phyloP scores from a whole-genome alignment of 2,888 invertebrate genomes.

The Choristoneura rosaceana region DNA sequence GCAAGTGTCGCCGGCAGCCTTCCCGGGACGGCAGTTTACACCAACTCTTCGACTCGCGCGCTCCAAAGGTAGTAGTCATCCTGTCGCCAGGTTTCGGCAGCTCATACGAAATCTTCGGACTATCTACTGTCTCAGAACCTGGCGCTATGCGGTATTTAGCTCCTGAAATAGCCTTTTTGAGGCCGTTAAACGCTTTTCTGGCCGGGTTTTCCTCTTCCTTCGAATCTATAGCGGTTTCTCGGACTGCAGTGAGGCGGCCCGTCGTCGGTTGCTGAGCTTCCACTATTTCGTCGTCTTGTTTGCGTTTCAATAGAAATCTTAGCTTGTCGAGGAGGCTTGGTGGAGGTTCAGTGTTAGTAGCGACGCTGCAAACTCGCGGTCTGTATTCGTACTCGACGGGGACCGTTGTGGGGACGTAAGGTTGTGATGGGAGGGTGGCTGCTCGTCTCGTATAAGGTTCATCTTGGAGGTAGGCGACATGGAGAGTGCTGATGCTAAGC shows the following conservation, averaged over 20 bases:
- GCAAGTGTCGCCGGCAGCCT: constrained; percentile 63
- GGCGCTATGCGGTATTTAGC: constrained; percentile 76
- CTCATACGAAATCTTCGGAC: constrained; percentile 79
- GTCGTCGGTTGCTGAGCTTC: constrained; percentile 58
- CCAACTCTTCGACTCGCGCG: constrained; percentile 65
- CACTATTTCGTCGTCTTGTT: constrained; percentile 56
- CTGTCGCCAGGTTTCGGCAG: constrained; percentile 76
- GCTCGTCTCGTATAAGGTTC: constrained; percentile 67
- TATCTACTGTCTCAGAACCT: constrained; percentile 66
- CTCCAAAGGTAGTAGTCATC: constrained; percentile 77
- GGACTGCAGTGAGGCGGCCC: constrained; percentile 67
- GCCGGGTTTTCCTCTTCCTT: constrained; percentile 67
- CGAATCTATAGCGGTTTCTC: constrained; percentile 65
- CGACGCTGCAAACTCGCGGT: constrained; percentile 71
- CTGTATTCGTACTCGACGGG: constrained; percentile 57
- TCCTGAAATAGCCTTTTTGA: constrained; percentile 72
- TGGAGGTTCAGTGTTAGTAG: constrained; percentile 78
- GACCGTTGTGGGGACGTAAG: constrained; percentile 59
- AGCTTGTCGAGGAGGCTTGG: constrained; percentile 63
- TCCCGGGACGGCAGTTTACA: constrained; percentile 67
- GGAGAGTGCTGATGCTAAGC: constrained; percentile 78
- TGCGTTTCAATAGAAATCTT: constrained; percentile 60
- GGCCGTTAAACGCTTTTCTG: constrained; percentile 65
- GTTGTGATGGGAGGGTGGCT: constrained; percentile 68
- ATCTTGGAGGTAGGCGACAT: constrained; percentile 76